Percentiles rank a stretch among this genome's conserved stretches.
These are phyloP conservation scores for Balanococcus diminutus DNA, from an alignment of 2,888 invertebrate genomes.

Conservation along the genomic window DNA sequence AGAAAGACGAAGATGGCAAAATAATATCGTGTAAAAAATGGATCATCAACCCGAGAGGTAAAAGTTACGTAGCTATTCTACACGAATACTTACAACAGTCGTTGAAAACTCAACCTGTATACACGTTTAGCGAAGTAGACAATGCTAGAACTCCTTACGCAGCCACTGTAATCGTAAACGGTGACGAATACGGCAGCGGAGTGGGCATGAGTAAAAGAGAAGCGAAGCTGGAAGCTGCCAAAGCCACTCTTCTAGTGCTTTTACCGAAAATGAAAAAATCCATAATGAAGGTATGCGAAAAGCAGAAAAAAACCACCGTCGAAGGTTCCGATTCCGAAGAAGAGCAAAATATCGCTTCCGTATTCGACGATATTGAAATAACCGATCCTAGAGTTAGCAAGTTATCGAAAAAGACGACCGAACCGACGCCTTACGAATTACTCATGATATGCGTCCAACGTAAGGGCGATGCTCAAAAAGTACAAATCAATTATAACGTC, in stretches of 20 bases:
- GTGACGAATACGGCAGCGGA: constrained; percentile 91
- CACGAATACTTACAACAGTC: constrained; percentile 98
- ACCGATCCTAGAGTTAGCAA: constrained; percentile 93
- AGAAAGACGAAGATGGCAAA: constrained; percentile 57
- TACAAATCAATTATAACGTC: constrained; percentile 84
- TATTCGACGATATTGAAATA: constrained; percentile 88
- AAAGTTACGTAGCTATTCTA: constrained; percentile 92
- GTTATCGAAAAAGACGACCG: constrained; percentile 94
- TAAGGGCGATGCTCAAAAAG: constrained; percentile 92
- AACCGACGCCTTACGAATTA: constrained; percentile 93
- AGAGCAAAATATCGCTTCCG: constrained; percentile 22
- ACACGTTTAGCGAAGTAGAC: constrained; percentile 89
- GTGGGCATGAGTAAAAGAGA: constrained; percentile 94
- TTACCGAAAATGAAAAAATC: constrained; percentile 48
- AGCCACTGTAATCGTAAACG: constrained; percentile 89
- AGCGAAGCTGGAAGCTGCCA: constrained; percentile 93
- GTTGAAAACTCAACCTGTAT: constrained; percentile 89
- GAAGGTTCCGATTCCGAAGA: constrained; percentile 20
- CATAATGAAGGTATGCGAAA: constrained; percentile 13
- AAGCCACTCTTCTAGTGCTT: constrained; percentile 77
- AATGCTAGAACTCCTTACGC: constrained; percentile 93
- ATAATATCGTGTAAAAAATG: constrained; percentile 70
- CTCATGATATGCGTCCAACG: constrained; percentile 86
- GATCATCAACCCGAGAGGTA: constrained; percentile 97
- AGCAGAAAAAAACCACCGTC: constrained; percentile 65